A percentile compares a stretch with the other conserved stretches of the same genome.
phyloP scores from a whole-genome alignment of 2,888 invertebrate genomes.

The Ernsta delagoae region DNA sequence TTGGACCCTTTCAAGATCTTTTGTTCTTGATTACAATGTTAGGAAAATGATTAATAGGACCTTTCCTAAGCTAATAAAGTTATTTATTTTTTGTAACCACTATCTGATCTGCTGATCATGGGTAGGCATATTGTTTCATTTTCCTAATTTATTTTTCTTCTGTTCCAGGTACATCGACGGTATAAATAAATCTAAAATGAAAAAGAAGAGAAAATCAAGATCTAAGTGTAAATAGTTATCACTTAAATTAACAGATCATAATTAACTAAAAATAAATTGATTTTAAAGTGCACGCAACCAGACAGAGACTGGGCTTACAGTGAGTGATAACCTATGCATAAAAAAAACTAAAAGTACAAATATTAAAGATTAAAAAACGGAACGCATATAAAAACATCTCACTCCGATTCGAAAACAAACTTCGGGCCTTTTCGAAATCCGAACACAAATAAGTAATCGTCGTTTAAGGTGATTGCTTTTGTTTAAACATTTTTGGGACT shows the following conservation, averaged over 20 bases:
- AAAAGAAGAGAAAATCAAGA: conserved; percentile 78
- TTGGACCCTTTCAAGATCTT: conserved; percentile 39
- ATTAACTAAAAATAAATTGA: conserved; percentile 43
- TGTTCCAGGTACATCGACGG: conserved; percentile 62
- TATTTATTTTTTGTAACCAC: conserved; percentile 7
- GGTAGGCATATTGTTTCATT: too few species aligned
- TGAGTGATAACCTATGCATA: conserved; percentile 41
- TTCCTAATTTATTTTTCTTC: conserved; percentile 40
- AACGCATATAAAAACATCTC: conserved; percentile 50
- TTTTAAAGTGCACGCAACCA: conserved; percentile 54
- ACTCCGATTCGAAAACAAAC: conserved; percentile 57
- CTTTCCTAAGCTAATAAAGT: conserved; percentile 17
- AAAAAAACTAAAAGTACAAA: conserved; percentile 37
- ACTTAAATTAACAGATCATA: conserved; percentile 30
- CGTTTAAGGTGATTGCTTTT: conserved; percentile 70
- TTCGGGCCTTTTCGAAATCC: conserved; percentile 60
- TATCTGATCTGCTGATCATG: too few species aligned
- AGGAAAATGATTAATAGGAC: conserved; percentile 40
- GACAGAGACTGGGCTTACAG: conserved; percentile 66
- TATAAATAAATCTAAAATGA: conserved; percentile 64
- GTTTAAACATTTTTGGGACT: conserved; percentile 75
- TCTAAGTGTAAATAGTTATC: conserved; percentile 40
- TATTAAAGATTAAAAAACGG: conserved; percentile 45
- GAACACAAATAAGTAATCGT: conserved; percentile 76
- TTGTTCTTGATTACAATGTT: conserved; percentile 37